These are phyloP conservation scores for Myxocyprinus asiaticus DNA, from an alignment of 2,113 vertebrate genomes.

Conservation along the genomic window DNA sequence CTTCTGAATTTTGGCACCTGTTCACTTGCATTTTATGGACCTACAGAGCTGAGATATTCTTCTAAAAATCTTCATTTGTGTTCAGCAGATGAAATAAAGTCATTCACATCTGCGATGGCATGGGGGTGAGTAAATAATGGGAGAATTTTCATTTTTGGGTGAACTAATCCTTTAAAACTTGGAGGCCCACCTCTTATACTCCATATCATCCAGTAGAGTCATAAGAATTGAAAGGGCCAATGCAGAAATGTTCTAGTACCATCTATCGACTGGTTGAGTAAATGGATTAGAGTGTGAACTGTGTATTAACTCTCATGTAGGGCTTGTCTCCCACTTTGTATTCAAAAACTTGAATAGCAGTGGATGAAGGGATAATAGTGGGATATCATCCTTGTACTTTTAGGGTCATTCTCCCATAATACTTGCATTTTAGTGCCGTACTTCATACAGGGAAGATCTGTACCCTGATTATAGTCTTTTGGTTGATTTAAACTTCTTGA, in stretches of 20 bases:
- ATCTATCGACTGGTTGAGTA: not conserved
- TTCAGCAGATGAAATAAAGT: too few relatives aligned
- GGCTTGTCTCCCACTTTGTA: slow-evolving; percentile 23
- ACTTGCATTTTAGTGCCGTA: slow-evolving; percentile 25
- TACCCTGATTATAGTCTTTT: not conserved
- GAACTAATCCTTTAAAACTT: not conserved
- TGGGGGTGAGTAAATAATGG: too few relatives aligned
- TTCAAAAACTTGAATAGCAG: slow-evolving; percentile 32
- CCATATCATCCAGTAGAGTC: not conserved
- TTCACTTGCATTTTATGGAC: too few relatives aligned
- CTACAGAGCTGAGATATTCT: too few relatives aligned
- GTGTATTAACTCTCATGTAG: not conserved
- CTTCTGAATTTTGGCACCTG: too few relatives aligned
- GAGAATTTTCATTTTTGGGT: too few relatives aligned
- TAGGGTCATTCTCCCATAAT: not conserved
- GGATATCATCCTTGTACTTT: too few relatives aligned
- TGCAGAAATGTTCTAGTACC: not conserved
- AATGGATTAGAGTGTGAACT: too few relatives aligned
- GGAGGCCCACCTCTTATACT: not conserved
- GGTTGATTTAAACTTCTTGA: not conserved
- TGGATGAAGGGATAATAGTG: not conserved
- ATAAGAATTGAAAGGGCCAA: slow-evolving; percentile 22
- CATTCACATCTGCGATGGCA: too few relatives aligned
- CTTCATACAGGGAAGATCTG: not conserved
- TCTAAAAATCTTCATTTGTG: too few relatives aligned